Conservation (phyloP, 2,888 invertebrate species). For the Melanophora roralis region DNA sequence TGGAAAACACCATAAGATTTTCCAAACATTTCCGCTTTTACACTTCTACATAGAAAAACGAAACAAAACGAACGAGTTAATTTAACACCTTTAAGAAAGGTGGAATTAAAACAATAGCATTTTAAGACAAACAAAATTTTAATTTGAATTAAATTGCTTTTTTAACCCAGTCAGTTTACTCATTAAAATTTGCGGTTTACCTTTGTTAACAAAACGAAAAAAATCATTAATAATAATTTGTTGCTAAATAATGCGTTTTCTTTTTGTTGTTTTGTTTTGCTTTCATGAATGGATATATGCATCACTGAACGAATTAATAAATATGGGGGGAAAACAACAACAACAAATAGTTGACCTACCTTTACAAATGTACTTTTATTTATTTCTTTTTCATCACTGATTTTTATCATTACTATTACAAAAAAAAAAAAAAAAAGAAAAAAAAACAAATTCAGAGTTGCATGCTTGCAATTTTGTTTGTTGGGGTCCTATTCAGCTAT, state of each 20-base stretch:
- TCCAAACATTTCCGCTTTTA: too few species aligned
- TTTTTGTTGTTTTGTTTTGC: background rate
- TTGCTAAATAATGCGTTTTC: slow-evolving; percentile 15
- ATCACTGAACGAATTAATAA: slow-evolving; percentile 42
- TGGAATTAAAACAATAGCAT: background rate
- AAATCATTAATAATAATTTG: slow-evolving; percentile 30
- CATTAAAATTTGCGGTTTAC: slow-evolving; percentile 2
- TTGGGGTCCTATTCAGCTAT: background rate
- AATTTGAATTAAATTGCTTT: slow-evolving; percentile 37
- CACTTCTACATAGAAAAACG: too few species aligned
- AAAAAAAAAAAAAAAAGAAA: too few species aligned
- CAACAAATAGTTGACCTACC: slow-evolving; percentile 40
- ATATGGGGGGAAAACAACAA: background rate
- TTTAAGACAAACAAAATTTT: background rate
- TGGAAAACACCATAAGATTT: too few species aligned
- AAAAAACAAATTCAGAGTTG: too few species aligned
- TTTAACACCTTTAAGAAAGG: too few species aligned
- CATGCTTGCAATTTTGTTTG: slow-evolving; percentile 24
- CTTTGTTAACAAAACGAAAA: background rate
- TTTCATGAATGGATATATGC: slow-evolving; percentile 20
- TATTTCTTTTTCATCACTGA: slow-evolving; percentile 12
- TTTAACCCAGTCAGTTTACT: slow-evolving; percentile 16
- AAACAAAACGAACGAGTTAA: too few species aligned
- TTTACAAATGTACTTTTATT: slow-evolving; percentile 7
- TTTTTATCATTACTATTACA: slow-evolving; percentile 6